These are phyloP conservation scores for Eidolon dupreanum DNA, from an alignment of 2,797 vertebrate genomes.

Conservation along the genomic window DNA sequence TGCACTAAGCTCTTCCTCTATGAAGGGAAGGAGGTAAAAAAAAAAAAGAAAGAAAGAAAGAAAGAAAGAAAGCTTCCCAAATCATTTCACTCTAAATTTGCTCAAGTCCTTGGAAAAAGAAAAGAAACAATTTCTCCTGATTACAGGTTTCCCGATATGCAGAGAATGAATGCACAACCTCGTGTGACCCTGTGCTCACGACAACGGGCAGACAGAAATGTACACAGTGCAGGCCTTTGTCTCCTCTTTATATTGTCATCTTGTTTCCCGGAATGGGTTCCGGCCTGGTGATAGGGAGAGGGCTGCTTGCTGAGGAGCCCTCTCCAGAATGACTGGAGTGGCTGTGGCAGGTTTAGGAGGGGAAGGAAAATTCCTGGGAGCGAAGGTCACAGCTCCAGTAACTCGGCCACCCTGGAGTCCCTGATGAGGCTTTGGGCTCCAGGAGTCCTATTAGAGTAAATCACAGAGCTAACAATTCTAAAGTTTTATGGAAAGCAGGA, in stretches of 20 bases:
- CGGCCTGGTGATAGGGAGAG: neutral
- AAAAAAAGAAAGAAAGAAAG: too few species aligned
- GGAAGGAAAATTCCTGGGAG: slow-evolving; percentile 49
- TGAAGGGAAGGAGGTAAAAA: neutral
- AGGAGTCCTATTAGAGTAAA: neutral
- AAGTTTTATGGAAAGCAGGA: neutral
- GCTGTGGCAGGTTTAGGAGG: neutral
- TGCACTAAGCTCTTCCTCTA: neutral
- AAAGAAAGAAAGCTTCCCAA: neutral
- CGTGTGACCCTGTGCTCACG: accelerated
- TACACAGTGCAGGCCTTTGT: slow-evolving; percentile 39
- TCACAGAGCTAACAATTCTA: neutral
- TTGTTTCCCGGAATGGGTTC: neutral
- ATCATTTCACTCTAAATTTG: neutral
- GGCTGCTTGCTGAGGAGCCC: slow-evolving; percentile 22
- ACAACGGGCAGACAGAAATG: slow-evolving; percentile 45
- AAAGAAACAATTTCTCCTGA: slow-evolving; percentile 50
- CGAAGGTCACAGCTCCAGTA: neutral
- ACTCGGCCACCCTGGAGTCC: neutral
- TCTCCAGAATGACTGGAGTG: neutral
- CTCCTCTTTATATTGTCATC: accelerated
- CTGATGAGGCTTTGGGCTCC: neutral
- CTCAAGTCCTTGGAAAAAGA: slow-evolving; percentile 55
- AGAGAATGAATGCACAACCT: slow-evolving; percentile 27
- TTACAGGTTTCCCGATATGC: slow-evolving; percentile 64